A percentile compares a stretch with the other conserved stretches of the same genome.
phyloP scores from a whole-genome alignment of 2,113 vertebrate species.

The Tragelaphus imberbis region DNA sequence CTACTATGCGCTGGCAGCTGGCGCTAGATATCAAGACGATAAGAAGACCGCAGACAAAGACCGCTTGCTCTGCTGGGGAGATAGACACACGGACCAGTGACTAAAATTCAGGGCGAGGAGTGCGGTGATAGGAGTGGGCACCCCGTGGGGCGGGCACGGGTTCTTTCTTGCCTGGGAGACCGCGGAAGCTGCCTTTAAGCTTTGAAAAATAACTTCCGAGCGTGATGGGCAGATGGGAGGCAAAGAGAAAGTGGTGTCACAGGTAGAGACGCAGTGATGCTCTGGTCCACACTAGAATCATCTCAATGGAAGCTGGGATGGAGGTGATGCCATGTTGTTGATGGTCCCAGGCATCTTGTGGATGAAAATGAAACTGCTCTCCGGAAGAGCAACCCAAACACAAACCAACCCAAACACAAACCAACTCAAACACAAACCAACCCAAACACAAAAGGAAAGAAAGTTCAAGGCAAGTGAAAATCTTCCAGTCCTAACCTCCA shows the following conservation, averaged over 20 bases:
- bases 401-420: neutral
- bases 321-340: neutral
- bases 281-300: neutral
- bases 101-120: neutral
- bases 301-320: neutral
- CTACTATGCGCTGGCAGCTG: neutral
- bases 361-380: neutral
- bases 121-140: neutral
- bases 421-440: neutral
- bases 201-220: neutral
- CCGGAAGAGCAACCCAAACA: neutral
- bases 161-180: neutral
- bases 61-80: neutral
- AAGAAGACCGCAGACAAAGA: neutral
- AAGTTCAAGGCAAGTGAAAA: neutral
- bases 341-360: neutral
- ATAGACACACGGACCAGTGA: rapidly evolving
- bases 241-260: neutral
- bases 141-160: rapidly evolving
- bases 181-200: neutral
- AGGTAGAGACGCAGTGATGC: neutral
- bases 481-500: neutral
- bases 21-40: neutral
- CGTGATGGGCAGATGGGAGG: neutral
- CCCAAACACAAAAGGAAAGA: neutral